Evolutionary conservation across 2,888 invertebrate species (phyloP).

Genomic region (Pollenia angustigena): DNA sequence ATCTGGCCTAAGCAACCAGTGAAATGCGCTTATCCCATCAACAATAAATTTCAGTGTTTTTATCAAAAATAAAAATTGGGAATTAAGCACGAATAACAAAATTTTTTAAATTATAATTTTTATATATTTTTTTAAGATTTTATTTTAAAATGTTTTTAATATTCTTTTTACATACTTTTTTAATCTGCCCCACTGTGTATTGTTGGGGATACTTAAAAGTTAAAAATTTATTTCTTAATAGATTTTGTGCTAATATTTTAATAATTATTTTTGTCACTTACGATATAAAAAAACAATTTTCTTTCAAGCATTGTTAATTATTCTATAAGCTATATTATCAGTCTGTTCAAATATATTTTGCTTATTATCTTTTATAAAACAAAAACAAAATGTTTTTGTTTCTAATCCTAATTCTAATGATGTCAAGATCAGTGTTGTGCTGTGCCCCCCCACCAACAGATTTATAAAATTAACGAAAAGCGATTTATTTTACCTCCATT

Average conservation of each 20-base stretch:
- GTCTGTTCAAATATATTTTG: conserved; percentile 25
- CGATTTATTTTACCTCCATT: conserved; percentile 15
- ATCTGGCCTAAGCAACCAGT: too few relatives aligned
- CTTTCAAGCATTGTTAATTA: conserved; percentile 39
- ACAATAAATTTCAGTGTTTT: too few relatives aligned
- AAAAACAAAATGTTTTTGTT: background rate
- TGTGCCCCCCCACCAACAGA: background rate
- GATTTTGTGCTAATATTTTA: background rate
- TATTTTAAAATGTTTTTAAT: too few relatives aligned
- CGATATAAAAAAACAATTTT: conserved; percentile 30
- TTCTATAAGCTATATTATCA: conserved; percentile 24
- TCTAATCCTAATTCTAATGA: background rate
- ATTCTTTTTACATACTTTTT: too few relatives aligned
- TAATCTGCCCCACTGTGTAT: too few relatives aligned
- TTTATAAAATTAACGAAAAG: conserved; percentile 24
- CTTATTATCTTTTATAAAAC: conserved; percentile 11
- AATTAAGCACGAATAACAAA: too few relatives aligned
- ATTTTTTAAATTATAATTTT: too few relatives aligned
- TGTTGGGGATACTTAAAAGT: background rate
- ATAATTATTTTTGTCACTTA: conserved; percentile 39
- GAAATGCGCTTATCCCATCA: too few relatives aligned
- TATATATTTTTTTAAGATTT: too few relatives aligned
- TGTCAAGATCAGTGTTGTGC: conserved; percentile 47
- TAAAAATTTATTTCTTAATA: background rate
- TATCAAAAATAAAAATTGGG: too few relatives aligned